Base-by-base conservation (phyloP, 2,797 vertebrate species). In the Acanthiza pusilla region DNA sequence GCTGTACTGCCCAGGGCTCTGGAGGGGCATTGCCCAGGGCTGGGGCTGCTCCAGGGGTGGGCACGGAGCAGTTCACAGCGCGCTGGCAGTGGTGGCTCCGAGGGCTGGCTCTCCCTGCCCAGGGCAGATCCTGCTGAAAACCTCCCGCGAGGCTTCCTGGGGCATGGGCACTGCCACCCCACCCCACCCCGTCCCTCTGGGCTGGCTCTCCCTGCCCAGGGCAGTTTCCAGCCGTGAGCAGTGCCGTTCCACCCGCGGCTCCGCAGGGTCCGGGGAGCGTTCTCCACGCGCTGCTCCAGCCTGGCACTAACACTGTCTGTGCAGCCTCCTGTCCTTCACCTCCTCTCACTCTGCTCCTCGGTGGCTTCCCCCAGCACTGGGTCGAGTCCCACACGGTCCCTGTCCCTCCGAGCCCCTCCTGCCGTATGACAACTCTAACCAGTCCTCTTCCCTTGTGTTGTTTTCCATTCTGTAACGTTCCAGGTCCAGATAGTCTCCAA, bases 401-500 rank as follows among this genome's bases (percentile, higher is more conserved):
- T 29, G 82, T 58, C 34, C n/a, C 87, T 75, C 38, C 67, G 38
- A 86, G 81, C 91, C 22, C 48, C 48, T 55, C 88, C 91, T 95
- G 92, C 89, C 74, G 8, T 65, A 53, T 91, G 95, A 95, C 88
- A 27, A 11, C 94, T 97, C 98, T 98, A 98, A 98, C 97, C 96
- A 95, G 87, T 92, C 96, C 97, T 97, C 92, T 97, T 97, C 98
- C 97, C 96, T 97, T 98, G 98, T 98, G 97, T 98, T 95, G 94
- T 98, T 97, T 95, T 96, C 96, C 98, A 11, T 98, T 98, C 98
- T 98, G 97, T 98, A 97, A 98, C 98, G 58, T 98, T 98, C 98
- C 98, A 99, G 99, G 99, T 99, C 98, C 99, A 99, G 97, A 99
- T 99, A 99, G 98, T 99, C 98, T 99, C 98, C 98, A 99, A 99